phyloP scores from a whole-genome alignment of 2,888 invertebrate species.

The Drosophila melanocephala region DNA sequence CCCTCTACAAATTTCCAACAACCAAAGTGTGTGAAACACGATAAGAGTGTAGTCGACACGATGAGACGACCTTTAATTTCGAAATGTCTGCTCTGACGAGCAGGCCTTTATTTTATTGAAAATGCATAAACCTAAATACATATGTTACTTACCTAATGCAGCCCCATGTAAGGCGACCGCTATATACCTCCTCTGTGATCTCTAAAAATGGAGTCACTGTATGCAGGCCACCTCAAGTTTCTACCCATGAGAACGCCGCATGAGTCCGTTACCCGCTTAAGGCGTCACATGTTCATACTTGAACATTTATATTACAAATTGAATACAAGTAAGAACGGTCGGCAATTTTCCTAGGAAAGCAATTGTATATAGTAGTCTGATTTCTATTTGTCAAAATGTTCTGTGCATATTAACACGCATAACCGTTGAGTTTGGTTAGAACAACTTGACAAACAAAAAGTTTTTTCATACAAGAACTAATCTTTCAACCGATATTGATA shows the following conservation, averaged over 20 bases:
- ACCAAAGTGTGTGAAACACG: background rate
- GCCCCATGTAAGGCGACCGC: too few relatives aligned
- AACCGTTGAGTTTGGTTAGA: background rate
- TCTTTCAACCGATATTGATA: background rate
- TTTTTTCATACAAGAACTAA: background rate
- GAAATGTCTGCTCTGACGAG: background rate
- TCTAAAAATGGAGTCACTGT: background rate
- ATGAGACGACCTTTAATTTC: background rate
- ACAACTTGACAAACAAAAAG: background rate
- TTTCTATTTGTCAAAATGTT: background rate
- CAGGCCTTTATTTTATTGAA: background rate
- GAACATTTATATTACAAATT: too few relatives aligned
- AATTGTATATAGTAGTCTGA: background rate
- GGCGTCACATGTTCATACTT: too few relatives aligned
- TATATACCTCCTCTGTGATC: too few relatives aligned
- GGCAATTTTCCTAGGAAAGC: background rate
- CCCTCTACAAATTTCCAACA: background rate
- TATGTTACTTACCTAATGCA: too few relatives aligned
- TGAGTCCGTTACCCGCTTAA: too few relatives aligned
- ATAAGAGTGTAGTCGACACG: background rate
- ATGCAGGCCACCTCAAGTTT: background rate
- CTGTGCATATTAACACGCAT: background rate
- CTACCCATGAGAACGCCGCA: too few relatives aligned
- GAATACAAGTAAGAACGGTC: background rate
- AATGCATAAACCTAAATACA: too few relatives aligned